Percentiles rank a stretch among this genome's conserved stretches.
Conservation (phyloP, 2,888 invertebrate genomes). For the Tipula lateralis region DNA sequence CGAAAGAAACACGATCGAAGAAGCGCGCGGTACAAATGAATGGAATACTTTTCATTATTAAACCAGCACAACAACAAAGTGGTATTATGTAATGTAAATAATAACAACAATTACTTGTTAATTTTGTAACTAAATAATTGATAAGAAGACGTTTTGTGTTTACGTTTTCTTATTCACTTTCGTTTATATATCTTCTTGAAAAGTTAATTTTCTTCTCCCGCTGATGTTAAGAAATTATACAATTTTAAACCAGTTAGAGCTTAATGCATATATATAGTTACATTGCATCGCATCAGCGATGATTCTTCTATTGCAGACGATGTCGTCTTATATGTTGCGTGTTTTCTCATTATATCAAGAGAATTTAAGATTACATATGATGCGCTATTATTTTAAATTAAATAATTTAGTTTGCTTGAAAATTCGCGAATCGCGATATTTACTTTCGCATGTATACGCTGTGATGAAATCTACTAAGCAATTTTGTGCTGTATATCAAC, state of each 20-base stretch:
- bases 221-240: background rate
- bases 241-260: background rate
- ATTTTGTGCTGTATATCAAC: background rate
- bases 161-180: background rate
- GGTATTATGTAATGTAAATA: background rate
- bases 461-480: background rate
- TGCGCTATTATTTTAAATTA: background rate
- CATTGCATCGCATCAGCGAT: too few species aligned
- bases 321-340: background rate
- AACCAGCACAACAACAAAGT: background rate
- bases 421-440: background rate
- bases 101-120: slow-evolving; percentile 1
- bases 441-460: background rate
- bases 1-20: background rate
- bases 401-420: background rate
- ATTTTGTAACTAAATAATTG: slow-evolving; percentile 24
- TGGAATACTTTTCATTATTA: background rate
- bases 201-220: background rate
- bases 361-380: background rate
- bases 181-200: background rate
- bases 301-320: background rate
- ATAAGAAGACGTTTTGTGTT: background rate
- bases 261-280: background rate
- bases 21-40: background rate
- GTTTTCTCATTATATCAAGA: background rate